A percentile compares a stretch with the other conserved stretches of the same genome.
These are phyloP conservation scores for Perizoma flavofasciatum DNA, from an alignment of 2,888 invertebrate species.

Conservation along the genomic window DNA sequence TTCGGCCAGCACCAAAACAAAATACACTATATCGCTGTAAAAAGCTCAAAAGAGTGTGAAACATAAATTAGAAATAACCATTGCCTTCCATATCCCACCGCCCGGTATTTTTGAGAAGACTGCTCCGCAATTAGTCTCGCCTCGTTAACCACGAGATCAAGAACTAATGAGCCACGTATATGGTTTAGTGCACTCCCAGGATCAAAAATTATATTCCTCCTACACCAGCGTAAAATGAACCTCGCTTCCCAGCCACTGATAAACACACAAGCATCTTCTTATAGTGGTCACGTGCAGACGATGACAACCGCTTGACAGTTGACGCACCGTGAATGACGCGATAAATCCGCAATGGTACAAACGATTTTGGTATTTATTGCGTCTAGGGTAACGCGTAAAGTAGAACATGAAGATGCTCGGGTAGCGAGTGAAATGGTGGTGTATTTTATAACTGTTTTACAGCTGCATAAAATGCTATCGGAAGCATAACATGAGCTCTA, in stretches of 20 bases:
- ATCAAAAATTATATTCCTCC: constrained; percentile 73
- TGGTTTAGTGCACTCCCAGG: constrained; percentile 73
- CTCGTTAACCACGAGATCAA: constrained; percentile 75
- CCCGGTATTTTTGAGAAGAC: constrained; percentile 61
- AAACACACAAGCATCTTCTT: constrained; percentile 34
- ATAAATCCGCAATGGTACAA: constrained; percentile 41
- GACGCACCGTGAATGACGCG: constrained; percentile 56
- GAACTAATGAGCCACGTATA: constrained; percentile 79
- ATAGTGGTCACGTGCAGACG: constrained; percentile 43
- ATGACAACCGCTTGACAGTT: constrained; percentile 67
- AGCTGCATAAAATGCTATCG: constrained; percentile 20
- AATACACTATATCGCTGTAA: constrained; percentile 38
- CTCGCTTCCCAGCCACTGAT: not conserved
- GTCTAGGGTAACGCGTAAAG: constrained; percentile 41
- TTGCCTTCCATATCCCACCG: constrained; percentile 52
- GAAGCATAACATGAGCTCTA: constrained; percentile 14
- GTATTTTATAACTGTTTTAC: constrained; percentile 18
- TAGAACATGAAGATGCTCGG: constrained; percentile 19
- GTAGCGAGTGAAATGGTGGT: constrained; percentile 14
- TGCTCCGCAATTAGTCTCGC: constrained; percentile 72
- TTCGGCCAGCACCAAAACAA: constrained; percentile 27
- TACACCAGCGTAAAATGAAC: constrained; percentile 50
- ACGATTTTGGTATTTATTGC: constrained; percentile 44
- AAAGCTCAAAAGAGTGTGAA: constrained; percentile 62
- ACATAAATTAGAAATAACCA: constrained; percentile 68